A percentile compares a stretch with the other conserved stretches of the same genome.
phyloP scores from a whole-genome alignment of 2,888 invertebrate genomes.

The Phalera bucephala region DNA sequence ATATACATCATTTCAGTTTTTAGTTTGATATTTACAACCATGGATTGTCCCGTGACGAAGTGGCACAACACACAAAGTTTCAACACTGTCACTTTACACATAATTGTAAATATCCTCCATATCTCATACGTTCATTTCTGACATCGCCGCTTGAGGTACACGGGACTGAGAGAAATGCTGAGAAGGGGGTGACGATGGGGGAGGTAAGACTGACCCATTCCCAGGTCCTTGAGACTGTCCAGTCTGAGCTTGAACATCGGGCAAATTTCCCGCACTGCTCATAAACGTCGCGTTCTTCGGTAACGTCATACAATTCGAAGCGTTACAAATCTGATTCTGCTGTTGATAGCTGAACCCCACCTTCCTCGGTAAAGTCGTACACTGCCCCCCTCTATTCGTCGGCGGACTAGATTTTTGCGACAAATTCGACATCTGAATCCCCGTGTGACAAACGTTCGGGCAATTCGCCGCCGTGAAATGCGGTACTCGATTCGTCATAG shows the following conservation, averaged over 20 bases:
- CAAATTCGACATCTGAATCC: slow-evolving; percentile 81
- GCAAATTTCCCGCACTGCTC: slow-evolving; percentile 69
- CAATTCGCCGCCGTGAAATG: slow-evolving; percentile 76
- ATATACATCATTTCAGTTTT: slow-evolving; percentile 45
- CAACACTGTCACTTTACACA: slow-evolving; percentile 69
- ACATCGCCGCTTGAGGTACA: slow-evolving; percentile 92
- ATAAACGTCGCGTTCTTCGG: slow-evolving; percentile 83
- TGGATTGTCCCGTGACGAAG: slow-evolving; percentile 59
- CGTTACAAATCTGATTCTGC: slow-evolving; percentile 72
- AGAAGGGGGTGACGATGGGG: slow-evolving; percentile 68
- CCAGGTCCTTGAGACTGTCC: slow-evolving; percentile 69
- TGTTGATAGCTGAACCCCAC: slow-evolving; percentile 74
- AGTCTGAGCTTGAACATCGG: slow-evolving; percentile 78
- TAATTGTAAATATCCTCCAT: slow-evolving; percentile 83
- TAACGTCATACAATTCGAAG: slow-evolving; percentile 82
- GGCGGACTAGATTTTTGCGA: slow-evolving; percentile 73
- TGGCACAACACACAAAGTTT: slow-evolving; percentile 43
- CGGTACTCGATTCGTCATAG: slow-evolving; percentile 76
- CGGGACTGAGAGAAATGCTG: slow-evolving; percentile 77
- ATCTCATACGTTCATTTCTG: slow-evolving; percentile 95
- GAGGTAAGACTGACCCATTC: slow-evolving; percentile 57
- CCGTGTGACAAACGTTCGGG: slow-evolving; percentile 83
- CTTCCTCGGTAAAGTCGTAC: slow-evolving; percentile 76
- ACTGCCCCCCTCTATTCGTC: slow-evolving; percentile 62
- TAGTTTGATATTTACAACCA: slow-evolving; percentile 76